Evolutionary conservation across 2,797 vertebrate species (phyloP).

Genomic region (Cyclopterus lumpus): DNA sequence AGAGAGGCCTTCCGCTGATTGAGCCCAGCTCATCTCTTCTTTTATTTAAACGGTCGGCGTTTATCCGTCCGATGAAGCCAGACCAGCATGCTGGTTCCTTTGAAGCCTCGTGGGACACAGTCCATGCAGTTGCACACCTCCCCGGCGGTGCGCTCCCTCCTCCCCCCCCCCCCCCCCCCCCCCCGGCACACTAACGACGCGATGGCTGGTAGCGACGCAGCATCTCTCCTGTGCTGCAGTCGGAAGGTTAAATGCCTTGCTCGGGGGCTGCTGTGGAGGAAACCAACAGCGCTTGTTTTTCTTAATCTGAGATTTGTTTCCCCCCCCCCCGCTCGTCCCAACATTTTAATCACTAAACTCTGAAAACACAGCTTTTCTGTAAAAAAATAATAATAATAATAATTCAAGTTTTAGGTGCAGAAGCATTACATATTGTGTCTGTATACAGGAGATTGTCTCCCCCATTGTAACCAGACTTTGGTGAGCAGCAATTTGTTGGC

Average conservation of each 20-base stretch:
- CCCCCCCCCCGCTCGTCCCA: not conserved
- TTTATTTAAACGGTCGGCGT: conserved; percentile 45
- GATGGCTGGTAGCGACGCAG: not conserved
- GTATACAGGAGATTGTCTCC: conserved; percentile 45
- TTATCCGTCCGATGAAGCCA: conserved; percentile 39
- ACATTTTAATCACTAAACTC: conserved; percentile 10
- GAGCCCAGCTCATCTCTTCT: conserved; percentile 16
- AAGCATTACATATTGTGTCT: conserved; percentile 36
- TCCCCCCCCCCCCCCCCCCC: too few relatives aligned
- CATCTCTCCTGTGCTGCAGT: conserved; percentile 17
- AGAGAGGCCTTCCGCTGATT: conserved; percentile 34
- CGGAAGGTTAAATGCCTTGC: conserved; percentile 52
- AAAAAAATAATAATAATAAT: not conserved
- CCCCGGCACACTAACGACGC: conserved; percentile 22
- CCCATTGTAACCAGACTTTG: conserved; percentile 33
- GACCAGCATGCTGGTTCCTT: conserved; percentile 42
- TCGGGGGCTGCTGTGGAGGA: conserved; percentile 23
- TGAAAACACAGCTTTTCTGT: not conserved
- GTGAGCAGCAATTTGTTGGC: conserved; percentile 57
- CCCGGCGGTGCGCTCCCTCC: not conserved
- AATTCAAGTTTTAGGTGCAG: not conserved
- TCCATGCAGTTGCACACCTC: conserved; percentile 29
- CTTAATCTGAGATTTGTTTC: conserved; percentile 4
- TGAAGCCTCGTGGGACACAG: conserved; percentile 34
- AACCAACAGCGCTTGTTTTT: conserved; percentile 3